A percentile compares a stretch with the other conserved stretches of the same genome.
Evolutionary conservation across 1,140 invertebrate species (phyloP).

Genomic region (Solenopsis fugax): DNA sequence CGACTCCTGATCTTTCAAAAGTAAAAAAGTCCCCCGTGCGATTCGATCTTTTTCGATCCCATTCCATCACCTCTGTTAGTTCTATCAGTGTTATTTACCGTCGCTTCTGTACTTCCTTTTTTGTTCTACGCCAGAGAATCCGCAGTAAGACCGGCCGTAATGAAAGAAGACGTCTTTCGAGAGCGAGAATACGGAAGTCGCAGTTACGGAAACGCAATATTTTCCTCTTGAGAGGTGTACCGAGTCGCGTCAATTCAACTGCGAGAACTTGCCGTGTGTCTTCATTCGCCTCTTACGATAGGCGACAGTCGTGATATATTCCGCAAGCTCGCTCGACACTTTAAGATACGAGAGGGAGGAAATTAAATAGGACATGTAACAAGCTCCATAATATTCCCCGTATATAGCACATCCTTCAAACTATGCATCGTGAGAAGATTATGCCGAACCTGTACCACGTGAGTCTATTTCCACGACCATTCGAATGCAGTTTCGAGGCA

Average conservation of each 20-base stretch:
- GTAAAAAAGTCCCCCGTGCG: slow-evolving; percentile 9
- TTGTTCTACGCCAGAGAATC: slow-evolving; percentile 23
- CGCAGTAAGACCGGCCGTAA: slow-evolving; percentile 14
- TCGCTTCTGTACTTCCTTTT: slow-evolving; percentile 20
- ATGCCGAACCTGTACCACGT: slow-evolving; percentile 1
- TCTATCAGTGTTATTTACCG: slow-evolving; percentile 46
- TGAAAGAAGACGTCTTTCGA: slow-evolving; percentile 39
- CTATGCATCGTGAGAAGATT: slow-evolving; percentile 60
- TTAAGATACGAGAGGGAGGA: slow-evolving; percentile 38
- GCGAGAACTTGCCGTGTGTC: slow-evolving; percentile 43
- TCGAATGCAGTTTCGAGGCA: slow-evolving; percentile 8
- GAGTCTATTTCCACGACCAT: slow-evolving; percentile 60
- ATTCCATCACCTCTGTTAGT: slow-evolving; percentile 16
- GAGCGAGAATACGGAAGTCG: slow-evolving; percentile 7
- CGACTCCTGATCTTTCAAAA: slow-evolving; percentile 22
- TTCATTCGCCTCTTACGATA: slow-evolving; percentile 58
- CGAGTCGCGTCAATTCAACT: slow-evolving; percentile 62
- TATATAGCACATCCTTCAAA: slow-evolving; percentile 33
- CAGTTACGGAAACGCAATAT: background rate
- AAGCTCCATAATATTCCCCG: slow-evolving; percentile 31
- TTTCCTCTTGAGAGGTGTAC: slow-evolving; percentile 6
- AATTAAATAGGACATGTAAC: slow-evolving; percentile 68
- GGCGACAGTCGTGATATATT: slow-evolving; percentile 40
- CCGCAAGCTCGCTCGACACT: slow-evolving; percentile 3
- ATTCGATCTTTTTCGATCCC: slow-evolving; percentile 36